Evolutionary conservation across 2,113 vertebrate species (phyloP).

Genomic region (Ahaetulla prasina): DNA sequence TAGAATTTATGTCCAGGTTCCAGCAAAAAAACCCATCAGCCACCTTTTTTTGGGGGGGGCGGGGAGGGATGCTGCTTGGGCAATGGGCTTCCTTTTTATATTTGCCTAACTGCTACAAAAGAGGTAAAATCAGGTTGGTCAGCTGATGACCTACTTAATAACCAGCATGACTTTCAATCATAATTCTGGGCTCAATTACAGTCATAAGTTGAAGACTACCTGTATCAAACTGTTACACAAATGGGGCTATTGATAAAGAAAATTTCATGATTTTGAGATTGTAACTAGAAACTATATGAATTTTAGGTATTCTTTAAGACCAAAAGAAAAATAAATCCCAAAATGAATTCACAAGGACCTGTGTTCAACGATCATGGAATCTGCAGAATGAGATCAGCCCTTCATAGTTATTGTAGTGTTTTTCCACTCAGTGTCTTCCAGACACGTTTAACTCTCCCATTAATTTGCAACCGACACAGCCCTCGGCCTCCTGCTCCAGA

Average conservation of each 20-base stretch:
- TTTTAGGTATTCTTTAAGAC: background rate
- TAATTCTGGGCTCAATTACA: background rate
- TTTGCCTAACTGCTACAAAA: too few species aligned
- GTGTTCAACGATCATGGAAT: background rate
- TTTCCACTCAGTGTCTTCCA: background rate
- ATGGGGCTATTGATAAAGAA: background rate
- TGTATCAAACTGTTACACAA: background rate
- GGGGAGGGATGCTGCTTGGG: too few species aligned
- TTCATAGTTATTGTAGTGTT: background rate
- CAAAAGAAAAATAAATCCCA: background rate
- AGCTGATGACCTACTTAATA: too few species aligned
- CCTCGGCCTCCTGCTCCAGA: background rate
- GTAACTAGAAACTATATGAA: background rate
- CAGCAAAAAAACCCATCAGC: too few species aligned
- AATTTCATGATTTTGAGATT: background rate
- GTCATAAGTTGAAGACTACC: background rate
- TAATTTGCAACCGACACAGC: background rate
- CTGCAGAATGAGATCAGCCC: background rate
- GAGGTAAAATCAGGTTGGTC: too few species aligned
- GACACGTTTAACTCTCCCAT: background rate
- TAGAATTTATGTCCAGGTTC: too few species aligned
- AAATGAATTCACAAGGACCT: background rate
- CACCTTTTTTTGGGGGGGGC: too few species aligned
- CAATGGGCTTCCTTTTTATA: too few species aligned
- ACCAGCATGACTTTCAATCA: background rate